Evolutionary conservation across 2,797 vertebrate species (phyloP).

Genomic region (Parauchenoglanis ngamensis): DNA sequence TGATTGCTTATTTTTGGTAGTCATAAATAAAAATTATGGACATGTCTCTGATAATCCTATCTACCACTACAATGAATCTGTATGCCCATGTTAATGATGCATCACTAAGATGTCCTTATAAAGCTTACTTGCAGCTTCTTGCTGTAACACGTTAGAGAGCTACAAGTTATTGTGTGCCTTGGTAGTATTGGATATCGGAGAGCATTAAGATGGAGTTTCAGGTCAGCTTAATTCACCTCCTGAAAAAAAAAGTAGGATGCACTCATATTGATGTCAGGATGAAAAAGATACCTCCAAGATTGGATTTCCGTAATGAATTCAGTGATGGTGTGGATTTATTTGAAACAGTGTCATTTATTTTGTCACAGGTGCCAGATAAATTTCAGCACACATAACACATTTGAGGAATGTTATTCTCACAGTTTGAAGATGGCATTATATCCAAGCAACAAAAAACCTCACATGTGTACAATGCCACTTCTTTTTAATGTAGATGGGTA

Average conservation of each 20-base stretch:
- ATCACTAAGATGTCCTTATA: neutral
- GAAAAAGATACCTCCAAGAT: slow-evolving; percentile 59
- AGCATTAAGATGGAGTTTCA: slow-evolving; percentile 30
- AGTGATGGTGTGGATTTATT: slow-evolving; percentile 68
- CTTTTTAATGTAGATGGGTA: neutral
- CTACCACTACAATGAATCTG: slow-evolving; percentile 4
- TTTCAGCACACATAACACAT: slow-evolving; percentile 62
- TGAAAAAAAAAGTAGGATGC: slow-evolving; percentile 14
- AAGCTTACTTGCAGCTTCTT: slow-evolving; percentile 6
- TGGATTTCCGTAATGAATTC: slow-evolving; percentile 73
- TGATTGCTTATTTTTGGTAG: neutral
- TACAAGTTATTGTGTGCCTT: slow-evolving; percentile 36
- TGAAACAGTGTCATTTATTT: slow-evolving; percentile 54
- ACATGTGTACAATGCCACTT: slow-evolving; percentile 36
- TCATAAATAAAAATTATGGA: slow-evolving; percentile 3
- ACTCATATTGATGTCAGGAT: slow-evolving; percentile 49
- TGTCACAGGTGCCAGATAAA: slow-evolving; percentile 57
- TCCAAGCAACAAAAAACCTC: slow-evolving; percentile 64
- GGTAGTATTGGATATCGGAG: slow-evolving; percentile 34
- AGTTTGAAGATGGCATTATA: slow-evolving; percentile 63
- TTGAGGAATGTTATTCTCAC: slow-evolving; percentile 63
- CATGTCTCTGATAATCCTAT: neutral
- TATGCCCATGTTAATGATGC: slow-evolving; percentile 6
- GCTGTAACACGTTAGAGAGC: neutral
- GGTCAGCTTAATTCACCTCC: slow-evolving; percentile 29